phyloP scores from a whole-genome alignment of 2,888 invertebrate species.

The Cephus pygmeus region DNA sequence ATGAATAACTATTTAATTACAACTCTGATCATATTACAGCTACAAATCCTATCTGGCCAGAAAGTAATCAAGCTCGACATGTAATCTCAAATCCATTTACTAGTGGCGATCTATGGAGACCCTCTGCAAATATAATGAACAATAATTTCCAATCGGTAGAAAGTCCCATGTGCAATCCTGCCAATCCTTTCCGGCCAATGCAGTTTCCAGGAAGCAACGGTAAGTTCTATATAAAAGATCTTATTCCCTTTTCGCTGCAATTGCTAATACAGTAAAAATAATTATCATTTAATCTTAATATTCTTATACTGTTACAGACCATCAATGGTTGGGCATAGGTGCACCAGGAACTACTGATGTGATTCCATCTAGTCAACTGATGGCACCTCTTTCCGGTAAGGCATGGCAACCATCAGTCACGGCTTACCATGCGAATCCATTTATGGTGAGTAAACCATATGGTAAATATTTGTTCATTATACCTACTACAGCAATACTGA shows the following conservation, averaged over 20 bases:
- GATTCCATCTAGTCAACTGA: slow-evolving; percentile 61
- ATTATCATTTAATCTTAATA: not conserved
- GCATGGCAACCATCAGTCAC: slow-evolving; percentile 62
- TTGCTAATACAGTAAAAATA: not conserved
- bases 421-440: slow-evolving; percentile 65
- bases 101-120: slow-evolving; percentile 55
- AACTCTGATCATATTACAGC: slow-evolving; percentile 30
- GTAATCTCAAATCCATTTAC: slow-evolving; percentile 62
- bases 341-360: slow-evolving; percentile 57
- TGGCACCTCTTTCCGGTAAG: slow-evolving; percentile 60
- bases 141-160: slow-evolving; percentile 22
- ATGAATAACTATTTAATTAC: not conserved
- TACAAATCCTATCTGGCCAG: slow-evolving; percentile 52
- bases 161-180: slow-evolving; percentile 55
- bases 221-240: slow-evolving; percentile 28
- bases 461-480: not conserved
- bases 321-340: slow-evolving; percentile 57
- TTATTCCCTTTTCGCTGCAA: not conserved
- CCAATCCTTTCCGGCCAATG: slow-evolving; percentile 59
- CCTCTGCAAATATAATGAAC: slow-evolving; percentile 52
- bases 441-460: slow-evolving; percentile 54
- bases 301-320: slow-evolving; percentile 38
- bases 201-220: slow-evolving; percentile 58
- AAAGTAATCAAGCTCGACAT: slow-evolving; percentile 50
- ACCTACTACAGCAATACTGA: not conserved